A percentile compares a stretch with the other conserved stretches of the same genome.
Conservation (phyloP, 2,113 vertebrate species). For the Columba janthina region DNA sequence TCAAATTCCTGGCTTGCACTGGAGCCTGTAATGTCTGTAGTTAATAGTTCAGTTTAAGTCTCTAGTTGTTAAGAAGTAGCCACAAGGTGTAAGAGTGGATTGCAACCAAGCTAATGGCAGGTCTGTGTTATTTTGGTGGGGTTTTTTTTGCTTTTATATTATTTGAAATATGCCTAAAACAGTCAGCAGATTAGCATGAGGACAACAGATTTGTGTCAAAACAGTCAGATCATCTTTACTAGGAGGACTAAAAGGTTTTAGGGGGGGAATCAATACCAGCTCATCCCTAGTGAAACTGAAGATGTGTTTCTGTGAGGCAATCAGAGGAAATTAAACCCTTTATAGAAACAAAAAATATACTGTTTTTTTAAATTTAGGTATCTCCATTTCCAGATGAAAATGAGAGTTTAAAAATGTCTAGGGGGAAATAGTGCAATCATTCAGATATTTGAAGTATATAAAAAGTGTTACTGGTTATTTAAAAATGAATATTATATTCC, state of each 20-base stretch:
- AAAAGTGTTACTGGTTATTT: neutral
- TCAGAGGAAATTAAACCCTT: neutral
- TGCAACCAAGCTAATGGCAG: slow-evolving; percentile 9
- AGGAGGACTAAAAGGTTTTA: neutral
- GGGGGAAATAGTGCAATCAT: neutral
- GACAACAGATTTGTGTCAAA: neutral
- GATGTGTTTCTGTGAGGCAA: neutral
- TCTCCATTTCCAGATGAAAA: neutral
- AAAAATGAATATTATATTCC: neutral
- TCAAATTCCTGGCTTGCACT: slow-evolving; percentile 87
- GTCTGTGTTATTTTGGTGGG: neutral
- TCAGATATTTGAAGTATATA: neutral
- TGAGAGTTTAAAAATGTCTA: neutral
- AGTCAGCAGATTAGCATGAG: neutral
- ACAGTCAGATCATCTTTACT: neutral
- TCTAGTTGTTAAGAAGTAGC: neutral
- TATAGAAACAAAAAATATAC: neutral
- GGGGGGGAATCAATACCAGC: neutral
- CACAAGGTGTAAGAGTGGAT: neutral
- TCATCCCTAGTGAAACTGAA: neutral
- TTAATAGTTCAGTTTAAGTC: slow-evolving; percentile 58
- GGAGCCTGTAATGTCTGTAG: slow-evolving; percentile 79
- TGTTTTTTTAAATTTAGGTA: neutral
- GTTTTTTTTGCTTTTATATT: neutral
- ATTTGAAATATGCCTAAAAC: slow-evolving; percentile 6